Evolutionary conservation across 2,888 invertebrate species (phyloP), one percentile per base, ranked within the genome.

Genomic region (Mythimna albipuncta): DNA sequence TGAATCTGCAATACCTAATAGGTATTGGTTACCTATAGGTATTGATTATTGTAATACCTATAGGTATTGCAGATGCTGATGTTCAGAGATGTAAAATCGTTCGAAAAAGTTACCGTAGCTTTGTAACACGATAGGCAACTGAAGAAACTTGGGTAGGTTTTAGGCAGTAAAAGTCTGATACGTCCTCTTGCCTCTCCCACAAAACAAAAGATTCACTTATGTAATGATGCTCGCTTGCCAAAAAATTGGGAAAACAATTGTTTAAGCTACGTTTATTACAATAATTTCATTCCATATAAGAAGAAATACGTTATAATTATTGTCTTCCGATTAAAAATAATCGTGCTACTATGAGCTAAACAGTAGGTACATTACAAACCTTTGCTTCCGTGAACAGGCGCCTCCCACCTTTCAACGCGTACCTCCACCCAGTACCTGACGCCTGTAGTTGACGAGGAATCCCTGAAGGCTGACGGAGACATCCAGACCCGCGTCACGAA

Each of bases 341-440:
- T 41, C 41, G 11, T 10, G 41, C 13, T 38, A 38, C 38, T 32
- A 5, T 32, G 38, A 38, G 9, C 9, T 38, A 47, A 16, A 6
- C 6, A 47, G 16, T 19, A 16, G 47, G 6, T 47, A 6, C 19
- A 19, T 47, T 52, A 9, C n/a, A 52, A 52, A 47, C 9, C n/a
- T 35, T 41, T 63, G 0, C 6, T 58, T 44, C n/a, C 11, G 2
- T 47, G 19, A 13, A 41, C 79, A 94, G 94, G 89, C 1, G 78
- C 87, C 1, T 91, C 90, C 0, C 85, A 89, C 1, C 83, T 95
- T 2, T 86, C 92, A 11, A 88, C 84, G 0, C 84, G 85, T 10
- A 75, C 86, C 1, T 88, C 94, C 0, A 85, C 90, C 0, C 67
- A 95, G 6, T 85, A 93, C 58, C 77, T 95, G 21, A 93, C 94